Conservation (phyloP, 2,888 invertebrate genomes). For the Meiosimyza platycephala region DNA sequence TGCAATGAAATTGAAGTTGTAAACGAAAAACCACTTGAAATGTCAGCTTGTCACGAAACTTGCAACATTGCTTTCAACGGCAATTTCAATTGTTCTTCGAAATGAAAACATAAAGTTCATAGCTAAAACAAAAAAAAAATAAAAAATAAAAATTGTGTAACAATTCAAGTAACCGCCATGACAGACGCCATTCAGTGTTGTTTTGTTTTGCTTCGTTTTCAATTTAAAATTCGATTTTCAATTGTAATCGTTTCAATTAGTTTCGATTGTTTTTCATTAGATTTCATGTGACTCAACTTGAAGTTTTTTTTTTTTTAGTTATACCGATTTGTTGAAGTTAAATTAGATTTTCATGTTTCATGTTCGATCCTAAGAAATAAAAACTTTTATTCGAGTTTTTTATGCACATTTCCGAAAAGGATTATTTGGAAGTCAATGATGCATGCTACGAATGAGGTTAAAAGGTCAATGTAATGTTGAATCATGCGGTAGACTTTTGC, state of each 20-base stretch:
- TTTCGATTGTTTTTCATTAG: conserved; percentile 20
- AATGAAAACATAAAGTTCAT: neutral
- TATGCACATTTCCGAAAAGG: too few species aligned
- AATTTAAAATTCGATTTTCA: conserved; percentile 26
- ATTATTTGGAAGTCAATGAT: too few species aligned
- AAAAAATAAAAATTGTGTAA: neutral
- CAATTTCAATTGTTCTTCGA: neutral
- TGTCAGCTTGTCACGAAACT: conserved; percentile 23
- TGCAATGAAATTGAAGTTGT: too few species aligned
- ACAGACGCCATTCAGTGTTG: neutral
- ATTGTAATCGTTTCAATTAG: conserved; percentile 25
- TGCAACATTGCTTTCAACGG: neutral
- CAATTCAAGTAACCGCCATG: neutral
- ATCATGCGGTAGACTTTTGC: neutral
- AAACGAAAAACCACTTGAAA: neutral
- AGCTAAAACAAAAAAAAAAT: neutral
- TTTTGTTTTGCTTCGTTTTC: neutral
- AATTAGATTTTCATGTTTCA: conserved; percentile 27
- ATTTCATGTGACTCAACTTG: conserved; percentile 4
- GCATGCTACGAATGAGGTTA: neutral
- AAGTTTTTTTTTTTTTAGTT: neutral
- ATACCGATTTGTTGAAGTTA: conserved; percentile 9
- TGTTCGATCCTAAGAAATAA: neutral
- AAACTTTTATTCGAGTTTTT: neutral
- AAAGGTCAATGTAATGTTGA: neutral